Evolutionary conservation across 2,888 invertebrate genomes (phyloP).

Genomic region (Baccha elongata): DNA sequence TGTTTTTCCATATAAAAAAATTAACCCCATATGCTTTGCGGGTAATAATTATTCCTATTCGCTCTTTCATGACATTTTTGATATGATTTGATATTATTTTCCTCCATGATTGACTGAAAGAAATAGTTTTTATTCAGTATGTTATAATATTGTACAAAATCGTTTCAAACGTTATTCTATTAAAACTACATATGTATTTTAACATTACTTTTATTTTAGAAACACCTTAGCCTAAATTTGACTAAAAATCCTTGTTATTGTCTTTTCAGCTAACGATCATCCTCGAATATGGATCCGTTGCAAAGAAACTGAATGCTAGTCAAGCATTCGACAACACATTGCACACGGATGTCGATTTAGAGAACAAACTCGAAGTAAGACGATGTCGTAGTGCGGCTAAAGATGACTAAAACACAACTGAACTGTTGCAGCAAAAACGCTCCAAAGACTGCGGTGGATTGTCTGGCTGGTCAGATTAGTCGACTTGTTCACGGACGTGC

Average conservation of each 20-base stretch:
- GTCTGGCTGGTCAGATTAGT: conserved; percentile 96
- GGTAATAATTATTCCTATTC: no score
- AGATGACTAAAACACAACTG: conserved; percentile 45
- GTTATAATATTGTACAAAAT: no score
- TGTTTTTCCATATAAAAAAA: no score
- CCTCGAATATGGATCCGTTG: conserved; percentile 77
- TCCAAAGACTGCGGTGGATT: conserved; percentile 85
- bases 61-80: no score
- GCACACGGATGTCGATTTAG: conserved; percentile 82
- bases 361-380: conserved; percentile 82
- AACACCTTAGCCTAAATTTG: no score
- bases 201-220: no score
- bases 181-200: no score
- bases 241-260: background rate
- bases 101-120: no score
- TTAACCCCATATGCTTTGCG: no score
- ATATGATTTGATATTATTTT: no score
- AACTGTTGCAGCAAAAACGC: conserved; percentile 80
- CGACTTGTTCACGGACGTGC: conserved; percentile 94
- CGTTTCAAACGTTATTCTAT: no score
- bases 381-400: conserved; percentile 39
- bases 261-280: conserved; percentile 77
- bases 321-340: conserved; percentile 82
- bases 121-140: no score
- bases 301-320: conserved; percentile 81